Conservation (phyloP, 2,113 vertebrate species). For the Rhea pennata region DNA sequence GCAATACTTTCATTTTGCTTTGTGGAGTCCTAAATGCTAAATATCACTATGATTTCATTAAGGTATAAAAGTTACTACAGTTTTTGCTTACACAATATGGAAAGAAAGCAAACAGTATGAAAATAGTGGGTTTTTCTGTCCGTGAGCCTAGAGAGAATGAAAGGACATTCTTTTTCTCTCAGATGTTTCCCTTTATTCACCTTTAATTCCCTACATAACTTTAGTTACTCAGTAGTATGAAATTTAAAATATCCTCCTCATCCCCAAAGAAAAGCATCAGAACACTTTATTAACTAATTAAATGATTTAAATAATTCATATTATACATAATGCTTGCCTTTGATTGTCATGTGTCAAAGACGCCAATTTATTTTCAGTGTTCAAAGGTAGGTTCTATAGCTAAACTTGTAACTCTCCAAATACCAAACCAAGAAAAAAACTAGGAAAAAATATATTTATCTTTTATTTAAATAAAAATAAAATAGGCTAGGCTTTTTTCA, state of each 20-base stretch:
- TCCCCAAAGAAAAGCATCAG: neutral
- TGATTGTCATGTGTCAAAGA: neutral
- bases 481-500: neutral
- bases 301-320: neutral
- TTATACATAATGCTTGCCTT: neutral
- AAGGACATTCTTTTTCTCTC: fast-evolving
- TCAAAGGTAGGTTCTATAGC: neutral
- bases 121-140: neutral
- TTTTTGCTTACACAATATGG: neutral
- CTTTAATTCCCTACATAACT: neutral
- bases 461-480: neutral
- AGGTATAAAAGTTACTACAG: neutral
- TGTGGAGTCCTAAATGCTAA: neutral
- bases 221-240: neutral
- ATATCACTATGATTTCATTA: neutral
- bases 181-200: neutral
- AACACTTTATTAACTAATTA: neutral
- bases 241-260: neutral
- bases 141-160: neutral
- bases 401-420: neutral
- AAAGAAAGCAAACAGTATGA: neutral
- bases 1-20: neutral
- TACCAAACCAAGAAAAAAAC: neutral
- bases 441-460: neutral
- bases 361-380: neutral